Percentiles rank a stretch among this genome's conserved stretches.
phyloP scores from a whole-genome alignment of 2,113 vertebrate species.

The Salvator merianae region DNA sequence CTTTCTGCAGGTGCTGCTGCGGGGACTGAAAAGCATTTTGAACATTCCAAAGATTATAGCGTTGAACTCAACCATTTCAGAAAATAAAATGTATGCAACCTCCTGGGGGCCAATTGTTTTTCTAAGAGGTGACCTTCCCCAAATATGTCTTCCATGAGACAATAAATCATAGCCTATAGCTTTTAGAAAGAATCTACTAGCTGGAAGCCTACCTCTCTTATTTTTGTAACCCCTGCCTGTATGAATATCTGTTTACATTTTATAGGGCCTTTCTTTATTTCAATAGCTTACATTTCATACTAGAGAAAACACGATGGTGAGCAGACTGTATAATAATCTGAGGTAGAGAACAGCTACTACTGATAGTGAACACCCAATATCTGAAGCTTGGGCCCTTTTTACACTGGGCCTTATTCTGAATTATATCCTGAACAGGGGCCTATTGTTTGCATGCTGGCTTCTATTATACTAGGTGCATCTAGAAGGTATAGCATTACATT shows the following conservation, averaged over 20 bases:
- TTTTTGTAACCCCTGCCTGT: slow-evolving; percentile 10
- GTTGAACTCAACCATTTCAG: slow-evolving; percentile 11
- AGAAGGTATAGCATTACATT: no score
- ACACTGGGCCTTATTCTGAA: neutral
- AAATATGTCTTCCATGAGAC: slow-evolving; percentile 11
- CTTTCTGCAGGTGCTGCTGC: slow-evolving; percentile 15
- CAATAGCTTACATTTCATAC: neutral
- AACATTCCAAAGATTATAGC: slow-evolving; percentile 13
- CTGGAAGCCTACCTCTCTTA: slow-evolving; percentile 4
- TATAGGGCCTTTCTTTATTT: neutral
- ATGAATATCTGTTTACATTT: neutral
- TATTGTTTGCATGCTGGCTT: no score
- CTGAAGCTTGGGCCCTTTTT: neutral
- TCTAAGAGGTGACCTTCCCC: neutral
- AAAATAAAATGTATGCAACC: slow-evolving; percentile 3
- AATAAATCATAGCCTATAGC: slow-evolving; percentile 15
- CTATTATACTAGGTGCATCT: no score
- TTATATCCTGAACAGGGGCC: no score
- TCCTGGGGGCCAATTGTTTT: neutral
- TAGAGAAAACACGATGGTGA: neutral
- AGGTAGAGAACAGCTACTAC: neutral
- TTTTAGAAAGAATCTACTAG: slow-evolving; percentile 20
- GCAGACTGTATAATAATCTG: neutral
- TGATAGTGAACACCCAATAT: neutral
- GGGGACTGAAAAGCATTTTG: slow-evolving; percentile 3